Evolutionary conservation across 2,113 vertebrate species (phyloP), one percentile per base, ranked within the genome.

Genomic region (Amblyornis subalaris): DNA sequence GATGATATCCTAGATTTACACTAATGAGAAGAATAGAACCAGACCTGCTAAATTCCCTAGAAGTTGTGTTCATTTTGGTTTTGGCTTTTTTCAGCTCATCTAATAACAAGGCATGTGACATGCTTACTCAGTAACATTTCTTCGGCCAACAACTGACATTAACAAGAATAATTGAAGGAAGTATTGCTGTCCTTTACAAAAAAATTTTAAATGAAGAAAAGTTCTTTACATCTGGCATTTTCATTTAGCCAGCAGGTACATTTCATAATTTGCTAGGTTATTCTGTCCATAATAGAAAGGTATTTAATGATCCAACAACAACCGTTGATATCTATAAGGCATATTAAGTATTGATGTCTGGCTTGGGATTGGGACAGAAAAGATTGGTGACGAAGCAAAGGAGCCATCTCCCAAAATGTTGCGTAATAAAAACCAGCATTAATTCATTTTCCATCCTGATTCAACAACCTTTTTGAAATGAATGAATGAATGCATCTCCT

Each of bases 401-500:
- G n/a, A 92, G 64, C 31, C 40, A 60, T 73, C 36, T 88, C 74
- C 35, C 36, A 72, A 71, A 88, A 84, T 5, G 14, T 38, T 70
- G 66, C 86, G 57, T 3, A 71, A 78, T 78, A 90, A 84, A 97
- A 77, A 29, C 28, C 74, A 90, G 42, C 83, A 48, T 82, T 97
- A 97, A 97, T 96, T 91, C 66, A 81, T 97, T 97, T 97, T 86
- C 64, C 54, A 53, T 69, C 94, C 92, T 76, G 84, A 95, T 95
- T 93, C 85, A 94, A 95, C 83, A 90, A 91, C 58, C 66, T 96
- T 84, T 96, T 95, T 93, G 87, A 93, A 97, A 96, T 96, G 74
- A 97, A 97, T 96, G 74, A 97, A 97, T 91, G 90, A 96, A 94
- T 93, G 67, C 72, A 92, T 95, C 93, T 95, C 91, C 89, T 54